A percentile compares a stretch with the other conserved stretches of the same genome.
phyloP scores from a whole-genome alignment of 2,888 invertebrate species.

The Fissipunctia ypsillon region DNA sequence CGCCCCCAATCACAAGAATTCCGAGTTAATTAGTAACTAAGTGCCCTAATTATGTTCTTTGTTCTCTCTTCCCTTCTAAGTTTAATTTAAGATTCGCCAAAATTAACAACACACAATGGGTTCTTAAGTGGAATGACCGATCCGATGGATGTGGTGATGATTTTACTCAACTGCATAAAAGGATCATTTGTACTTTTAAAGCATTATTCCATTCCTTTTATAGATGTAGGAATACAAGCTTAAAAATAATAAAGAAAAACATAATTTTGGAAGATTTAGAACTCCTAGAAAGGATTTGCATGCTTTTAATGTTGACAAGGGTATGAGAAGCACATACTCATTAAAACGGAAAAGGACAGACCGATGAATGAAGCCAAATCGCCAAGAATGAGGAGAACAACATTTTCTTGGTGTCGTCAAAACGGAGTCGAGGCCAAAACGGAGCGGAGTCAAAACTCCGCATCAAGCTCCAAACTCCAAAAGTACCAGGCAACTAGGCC shows the following conservation, averaged over 20 bases:
- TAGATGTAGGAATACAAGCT: no score
- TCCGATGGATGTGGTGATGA: no score
- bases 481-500: slow-evolving; percentile 82
- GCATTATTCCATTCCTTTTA: background rate
- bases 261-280: background rate
- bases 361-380: background rate
- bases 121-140: slow-evolving; percentile 10
- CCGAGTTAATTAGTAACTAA: slow-evolving; percentile 14
- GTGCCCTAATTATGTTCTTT: slow-evolving; percentile 25
- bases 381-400: slow-evolving; percentile 7
- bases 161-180: slow-evolving; percentile 14
- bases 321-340: background rate
- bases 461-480: slow-evolving; percentile 83
- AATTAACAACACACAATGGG: slow-evolving; percentile 30
- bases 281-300: background rate
- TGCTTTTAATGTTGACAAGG: background rate
- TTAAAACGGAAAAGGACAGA: slow-evolving; percentile 11
- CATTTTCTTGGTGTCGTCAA: slow-evolving; percentile 11
- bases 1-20: slow-evolving; percentile 1
- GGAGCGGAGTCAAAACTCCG: slow-evolving; percentile 53
- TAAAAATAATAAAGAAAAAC: background rate
- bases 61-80: slow-evolving; percentile 20
- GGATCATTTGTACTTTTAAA: background rate
- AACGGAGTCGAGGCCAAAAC: background rate
- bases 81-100: slow-evolving; percentile 9